phyloP scores from a whole-genome alignment of 2,113 vertebrate species.

The Lamprologus tigripictilis region DNA sequence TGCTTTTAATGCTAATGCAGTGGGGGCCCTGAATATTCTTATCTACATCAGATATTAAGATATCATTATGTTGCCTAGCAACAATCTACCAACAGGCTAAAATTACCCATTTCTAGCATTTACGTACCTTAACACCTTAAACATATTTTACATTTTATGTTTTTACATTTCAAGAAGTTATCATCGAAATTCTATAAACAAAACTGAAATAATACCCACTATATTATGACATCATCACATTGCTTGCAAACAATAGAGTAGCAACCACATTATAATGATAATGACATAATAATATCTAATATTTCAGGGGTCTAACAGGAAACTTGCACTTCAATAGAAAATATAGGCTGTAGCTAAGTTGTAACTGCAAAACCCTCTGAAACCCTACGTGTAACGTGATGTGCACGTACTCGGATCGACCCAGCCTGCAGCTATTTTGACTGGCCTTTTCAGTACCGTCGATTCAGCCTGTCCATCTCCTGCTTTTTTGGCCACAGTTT shows the following conservation, averaged over 20 bases:
- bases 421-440: not conserved
- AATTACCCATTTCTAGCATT: not conserved
- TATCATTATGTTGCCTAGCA: not conserved
- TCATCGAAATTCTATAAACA: not conserved
- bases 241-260: not conserved
- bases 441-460: not conserved
- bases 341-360: not conserved
- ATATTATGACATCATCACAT: not conserved
- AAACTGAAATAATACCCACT: not conserved
- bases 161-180: not conserved
- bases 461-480: not conserved
- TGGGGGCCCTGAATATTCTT: not conserved
- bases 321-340: not conserved
- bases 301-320: not conserved
- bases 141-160: not conserved
- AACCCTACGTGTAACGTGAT: not conserved
- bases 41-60: not conserved
- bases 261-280: not conserved
- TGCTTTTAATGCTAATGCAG: not conserved
- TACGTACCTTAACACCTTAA: not conserved
- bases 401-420: not conserved
- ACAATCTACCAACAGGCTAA: not conserved
- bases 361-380: not conserved
- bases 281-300: not conserved
- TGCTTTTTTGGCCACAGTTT: not conserved